Base-by-base conservation (phyloP, 2,797 vertebrate genomes). In the Carduelis carduelis region DNA sequence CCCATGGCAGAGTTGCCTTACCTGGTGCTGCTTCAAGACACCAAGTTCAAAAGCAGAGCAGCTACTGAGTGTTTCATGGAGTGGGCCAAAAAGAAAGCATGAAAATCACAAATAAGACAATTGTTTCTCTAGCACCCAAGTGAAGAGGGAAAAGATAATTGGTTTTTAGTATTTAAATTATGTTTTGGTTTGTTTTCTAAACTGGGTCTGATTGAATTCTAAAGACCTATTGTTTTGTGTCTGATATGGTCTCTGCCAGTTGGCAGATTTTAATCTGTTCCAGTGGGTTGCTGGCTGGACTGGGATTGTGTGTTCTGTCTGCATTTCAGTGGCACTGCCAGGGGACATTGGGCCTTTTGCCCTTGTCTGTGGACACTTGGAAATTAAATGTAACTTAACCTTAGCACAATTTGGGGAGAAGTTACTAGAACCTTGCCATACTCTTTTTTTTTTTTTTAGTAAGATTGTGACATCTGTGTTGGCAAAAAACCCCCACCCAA, bases 391-490 rank as follows among this genome's bases (percentile, higher is more conserved):
- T 88, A 88, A 82, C 56, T 92, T 95, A 97, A 96, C 96, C 96
- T 97, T 97, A 96, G 91, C 94, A 95, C 92, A 96, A 17, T 93
- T 24, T 55, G 63, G 95, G 94, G 92, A 95, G 94, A 92, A 93
- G 74, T 96, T 92, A 46, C 92, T 94, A 91, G 81, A 96, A 97
- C 95, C 86, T 95, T 84, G 84, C 96, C 95, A 94, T 94, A 57
- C 52, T 90, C 1, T 2, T n/a, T 90, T 95, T 37, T 90, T 95
- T 37, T 37, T 94, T 95, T 95, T 96, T 13, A 60, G 50, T 83
- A 94, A 76, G 96, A 97, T 98, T 78, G 91, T 95, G 97, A 98
- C 97, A 96, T 92, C 92, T 95, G 71, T 94, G 84, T 81, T 74
- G 95, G 96, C 94, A 96, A 93, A 96, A 86, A 57, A 0, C 52